These are phyloP conservation scores for Peromyscus attwateri DNA, from an alignment of 2,797 vertebrate species.

Conservation along the genomic window DNA sequence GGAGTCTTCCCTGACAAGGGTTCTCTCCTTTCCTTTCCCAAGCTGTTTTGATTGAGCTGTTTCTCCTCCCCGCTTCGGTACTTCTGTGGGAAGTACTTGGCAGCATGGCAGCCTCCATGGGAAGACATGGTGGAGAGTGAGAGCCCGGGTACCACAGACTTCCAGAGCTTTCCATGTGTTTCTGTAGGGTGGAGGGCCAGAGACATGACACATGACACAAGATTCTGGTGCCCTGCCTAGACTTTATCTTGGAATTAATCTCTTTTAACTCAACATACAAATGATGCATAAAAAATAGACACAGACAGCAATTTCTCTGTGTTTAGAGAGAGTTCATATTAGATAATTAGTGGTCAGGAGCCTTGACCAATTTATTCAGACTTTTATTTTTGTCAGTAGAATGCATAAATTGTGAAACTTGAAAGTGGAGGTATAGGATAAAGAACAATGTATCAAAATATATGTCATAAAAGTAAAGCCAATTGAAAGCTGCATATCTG, in stretches of 20 bases:
- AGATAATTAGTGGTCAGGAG: conserved; percentile 47
- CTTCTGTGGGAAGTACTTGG: conserved; percentile 76
- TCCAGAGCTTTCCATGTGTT: background rate
- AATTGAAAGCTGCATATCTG: conserved; percentile 29
- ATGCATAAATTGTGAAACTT: conserved; percentile 66
- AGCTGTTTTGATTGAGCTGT: conserved; percentile 76
- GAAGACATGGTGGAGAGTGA: conserved; percentile 41
- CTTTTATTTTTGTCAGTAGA: conserved; percentile 64
- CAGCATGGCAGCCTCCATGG: conserved; percentile 70
- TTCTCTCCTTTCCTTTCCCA: conserved; percentile 31
- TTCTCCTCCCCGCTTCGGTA: conserved; percentile 72
- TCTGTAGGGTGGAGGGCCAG: background rate
- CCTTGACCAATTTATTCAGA: conserved; percentile 40
- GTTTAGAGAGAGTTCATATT: conserved; percentile 6
- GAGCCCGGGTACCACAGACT: conserved; percentile 9
- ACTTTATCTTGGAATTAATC: conserved; percentile 41
- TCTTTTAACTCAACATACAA: conserved; percentile 48
- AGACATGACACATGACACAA: background rate
- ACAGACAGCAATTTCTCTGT: conserved; percentile 36
- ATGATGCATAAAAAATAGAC: conserved; percentile 55
- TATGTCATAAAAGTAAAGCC: conserved; percentile 60
- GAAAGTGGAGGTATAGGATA: conserved; percentile 50
- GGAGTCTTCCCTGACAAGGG: conserved; percentile 57
- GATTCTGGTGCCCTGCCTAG: conserved; percentile 11
- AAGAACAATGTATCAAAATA: conserved; percentile 9